These are phyloP conservation scores for Strigamia transsilvanica DNA, from an alignment of 2,888 invertebrate species.

Conservation along the genomic window DNA sequence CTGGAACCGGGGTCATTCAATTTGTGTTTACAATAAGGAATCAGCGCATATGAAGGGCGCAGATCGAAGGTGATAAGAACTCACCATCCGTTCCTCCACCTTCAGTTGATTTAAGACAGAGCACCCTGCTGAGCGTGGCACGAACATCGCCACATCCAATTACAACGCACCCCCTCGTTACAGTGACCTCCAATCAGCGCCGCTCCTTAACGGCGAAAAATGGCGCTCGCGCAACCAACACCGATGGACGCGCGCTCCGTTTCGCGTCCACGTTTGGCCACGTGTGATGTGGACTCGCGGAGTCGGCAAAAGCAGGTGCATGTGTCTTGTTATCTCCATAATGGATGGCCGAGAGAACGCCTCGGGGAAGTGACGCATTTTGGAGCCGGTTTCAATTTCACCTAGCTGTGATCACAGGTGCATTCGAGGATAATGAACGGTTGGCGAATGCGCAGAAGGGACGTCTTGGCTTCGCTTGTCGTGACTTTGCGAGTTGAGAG, in stretches of 20 bases:
- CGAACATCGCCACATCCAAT: conserved; percentile 35
- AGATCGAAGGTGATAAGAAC: conserved; percentile 27
- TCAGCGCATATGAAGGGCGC: conserved; percentile 35
- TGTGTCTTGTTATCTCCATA: conserved; percentile 2
- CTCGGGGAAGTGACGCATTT: conserved; percentile 11
- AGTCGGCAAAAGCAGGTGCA: not conserved
- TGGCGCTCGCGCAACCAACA: not conserved
- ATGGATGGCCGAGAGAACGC: not conserved
- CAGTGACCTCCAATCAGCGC: conserved; percentile 5
- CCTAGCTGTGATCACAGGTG: conserved; percentile 26
- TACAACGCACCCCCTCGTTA: conserved; percentile 27
- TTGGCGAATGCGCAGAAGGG: not conserved
- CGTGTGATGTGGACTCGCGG: not conserved
- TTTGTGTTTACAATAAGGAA: conserved; percentile 34
- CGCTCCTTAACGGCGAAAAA: not conserved
- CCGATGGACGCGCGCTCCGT: not conserved
- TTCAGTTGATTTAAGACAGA: conserved; percentile 28
- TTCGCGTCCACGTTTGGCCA: conserved; percentile 12
- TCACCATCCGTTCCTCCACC: conserved; percentile 27
- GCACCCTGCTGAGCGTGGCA: conserved; percentile 26
- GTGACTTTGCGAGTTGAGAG: not conserved
- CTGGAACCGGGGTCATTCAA: conserved; percentile 32
- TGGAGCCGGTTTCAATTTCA: conserved; percentile 30
- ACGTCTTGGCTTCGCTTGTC: not conserved
- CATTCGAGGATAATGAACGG: conserved; percentile 4